Evolutionary conservation across 1,140 invertebrate genomes (phyloP), one percentile per base, ranked within the genome.

Genomic region (Cheumatopsyche charites): DNA sequence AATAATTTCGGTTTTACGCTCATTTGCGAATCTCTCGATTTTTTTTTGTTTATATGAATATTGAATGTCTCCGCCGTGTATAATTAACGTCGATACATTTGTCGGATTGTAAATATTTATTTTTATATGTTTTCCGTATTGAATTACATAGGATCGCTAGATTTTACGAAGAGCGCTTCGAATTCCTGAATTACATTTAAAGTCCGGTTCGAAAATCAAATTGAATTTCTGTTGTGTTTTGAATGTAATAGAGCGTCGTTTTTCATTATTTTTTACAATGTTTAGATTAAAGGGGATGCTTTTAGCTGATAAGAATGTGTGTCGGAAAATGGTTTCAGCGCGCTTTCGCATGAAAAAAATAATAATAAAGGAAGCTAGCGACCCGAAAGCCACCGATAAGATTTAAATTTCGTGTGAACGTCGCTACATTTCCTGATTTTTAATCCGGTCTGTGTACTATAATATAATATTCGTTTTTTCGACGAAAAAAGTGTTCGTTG

Each of bases 1-100:
- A 36, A 36, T 36, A 36, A 36, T 36, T 36, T 36, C 9, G 9
- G 9, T 36, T 36, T 36, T 36, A 36, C 29, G 29, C 29, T 9
- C 29, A 36, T 36, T 36, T 36, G 29, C 9, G 29, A 9, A 4
- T 9, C 29, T 3, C 9, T 36, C 3, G 9, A 36, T 36, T 36
- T 36, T n/a, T n/a, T n/a, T n/a, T 36, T 9, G 29, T 4, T 36
- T 36, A 36, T 36, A 36, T 36, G 29, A 36, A 36, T 36, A 36
- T 36, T 36, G 29, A 36, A 36, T 36, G 29, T 36, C n/a, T n/a
- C n/a, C n/a, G n/a, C n/a, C 9, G 29, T 17, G 15, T 15, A 17
- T 52, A 52, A 52, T 52, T 52, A 52, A 52, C 19, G 15, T 52
- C 19, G 47, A 52, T 52, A 17, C 19, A 52, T 52, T 52, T 36